Conservation (phyloP, 2,113 vertebrate genomes). For the Lepus europaeus region DNA sequence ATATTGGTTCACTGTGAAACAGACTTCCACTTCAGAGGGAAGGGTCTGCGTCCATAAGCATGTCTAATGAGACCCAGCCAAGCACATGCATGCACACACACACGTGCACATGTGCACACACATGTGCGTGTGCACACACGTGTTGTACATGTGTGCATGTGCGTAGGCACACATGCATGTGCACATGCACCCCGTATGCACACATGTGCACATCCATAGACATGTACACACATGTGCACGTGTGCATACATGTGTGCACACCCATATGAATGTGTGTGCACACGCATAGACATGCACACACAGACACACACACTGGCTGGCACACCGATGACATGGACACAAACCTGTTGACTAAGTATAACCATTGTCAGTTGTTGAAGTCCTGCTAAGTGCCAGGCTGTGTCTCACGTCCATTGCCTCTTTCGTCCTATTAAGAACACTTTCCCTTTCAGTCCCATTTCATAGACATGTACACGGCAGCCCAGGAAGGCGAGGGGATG, state of each 20-base stretch:
- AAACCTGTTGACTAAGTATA: neutral
- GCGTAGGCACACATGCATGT: too few relatives aligned
- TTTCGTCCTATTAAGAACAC: too few relatives aligned
- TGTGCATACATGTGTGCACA: too few relatives aligned
- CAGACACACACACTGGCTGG: neutral
- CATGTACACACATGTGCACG: too few relatives aligned
- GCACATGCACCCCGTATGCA: too few relatives aligned
- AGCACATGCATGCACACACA: too few relatives aligned
- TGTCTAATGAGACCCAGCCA: accelerated
- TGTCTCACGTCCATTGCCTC: accelerated
- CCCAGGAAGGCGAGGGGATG: neutral
- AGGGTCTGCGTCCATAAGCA: neutral
- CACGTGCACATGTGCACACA: too few relatives aligned
- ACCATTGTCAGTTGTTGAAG: neutral
- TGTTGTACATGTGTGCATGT: too few relatives aligned
- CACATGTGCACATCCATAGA: too few relatives aligned
- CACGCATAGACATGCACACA: too few relatives aligned
- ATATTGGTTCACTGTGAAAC: constrained; percentile 26
- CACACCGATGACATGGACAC: accelerated
- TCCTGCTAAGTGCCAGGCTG: neutral
- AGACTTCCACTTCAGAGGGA: neutral
- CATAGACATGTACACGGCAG: neutral
- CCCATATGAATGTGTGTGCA: too few relatives aligned
- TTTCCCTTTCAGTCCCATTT: neutral
- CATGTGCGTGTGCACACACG: too few relatives aligned